Evolutionary conservation across 2,113 vertebrate species (phyloP), one percentile per base, ranked within the genome.

Genomic region (Rostratula benghalensis): DNA sequence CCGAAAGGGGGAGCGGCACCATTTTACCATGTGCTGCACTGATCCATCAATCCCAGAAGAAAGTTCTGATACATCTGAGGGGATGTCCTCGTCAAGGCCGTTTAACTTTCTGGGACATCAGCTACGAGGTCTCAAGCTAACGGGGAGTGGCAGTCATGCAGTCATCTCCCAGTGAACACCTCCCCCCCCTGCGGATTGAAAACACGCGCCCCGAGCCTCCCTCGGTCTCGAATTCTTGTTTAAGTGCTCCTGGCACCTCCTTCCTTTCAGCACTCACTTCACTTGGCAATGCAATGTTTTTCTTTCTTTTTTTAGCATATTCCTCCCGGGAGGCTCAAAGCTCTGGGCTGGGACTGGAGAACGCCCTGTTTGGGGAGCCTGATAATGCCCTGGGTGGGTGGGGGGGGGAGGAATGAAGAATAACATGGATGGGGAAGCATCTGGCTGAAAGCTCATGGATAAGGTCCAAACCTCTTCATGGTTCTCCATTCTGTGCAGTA

Each of bases 211-310:
- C 48, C 13, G 0, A 93, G 93, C 69, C 16, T 93, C 86, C 86
- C 60, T 19, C 0, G 3, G 86, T 93, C 96, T 95, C 17, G 0
- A 59, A 80, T 93, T 88, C 85, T 87, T 96, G 76, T 83, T 87
- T 57, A 92, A 95, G 80, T 68, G 83, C 88, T 95, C 90, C 88
- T 96, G 95, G 96, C 96, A 94, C 91, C 94, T 89, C 86, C 41
- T 56, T 77, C 89, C 74, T 96, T 93, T 96, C 95, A 97, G 80
- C 89, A 90, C 92, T 96, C 50, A 1, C 80, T 87, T 81, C 90
- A 94, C 57, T 39, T 96, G 95, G 90, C 96, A 97, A 21, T 21
- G 37, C 45, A 77, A 63, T 91, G 56, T 86, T 97, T 97, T 94
- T 85, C 83, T 95, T 93, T 91, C 92, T 88, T 92, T 90, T 87